These are phyloP conservation scores for Trinectes maculatus DNA, from an alignment of 2,113 vertebrate genomes.

Conservation along the genomic window DNA sequence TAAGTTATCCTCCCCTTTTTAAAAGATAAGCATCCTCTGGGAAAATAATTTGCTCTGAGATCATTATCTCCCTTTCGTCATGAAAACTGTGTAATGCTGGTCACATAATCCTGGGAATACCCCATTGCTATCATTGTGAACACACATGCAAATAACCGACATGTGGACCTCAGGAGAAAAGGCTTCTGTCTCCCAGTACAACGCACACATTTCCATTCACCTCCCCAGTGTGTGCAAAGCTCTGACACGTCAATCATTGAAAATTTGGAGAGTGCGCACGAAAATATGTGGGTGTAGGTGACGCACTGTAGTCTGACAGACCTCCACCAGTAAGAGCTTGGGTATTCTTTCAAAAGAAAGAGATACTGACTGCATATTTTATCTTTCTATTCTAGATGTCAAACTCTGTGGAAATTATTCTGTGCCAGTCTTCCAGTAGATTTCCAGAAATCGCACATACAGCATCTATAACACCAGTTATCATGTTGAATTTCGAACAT, in stretches of 20 bases:
- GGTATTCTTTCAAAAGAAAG: slow-evolving; percentile 35
- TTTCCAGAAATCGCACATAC: background rate
- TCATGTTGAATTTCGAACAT: slow-evolving; percentile 26
- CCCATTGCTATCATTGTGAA: background rate
- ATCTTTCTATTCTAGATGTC: slow-evolving; percentile 33
- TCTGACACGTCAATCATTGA: slow-evolving; percentile 52
- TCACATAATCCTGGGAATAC: slow-evolving; percentile 1
- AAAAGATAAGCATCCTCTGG: background rate
- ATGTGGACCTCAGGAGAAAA: slow-evolving; percentile 11
- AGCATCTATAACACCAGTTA: slow-evolving; percentile 21
- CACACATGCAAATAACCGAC: slow-evolving; percentile 33
- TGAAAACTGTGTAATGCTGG: slow-evolving; percentile 1
- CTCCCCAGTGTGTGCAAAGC: slow-evolving; percentile 35
- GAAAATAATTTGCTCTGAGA: slow-evolving; percentile 5
- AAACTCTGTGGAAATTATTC: slow-evolving; percentile 12
- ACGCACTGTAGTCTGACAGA: slow-evolving; percentile 19
- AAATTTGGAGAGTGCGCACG: slow-evolving; percentile 55
- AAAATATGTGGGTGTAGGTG: slow-evolving; percentile 43
- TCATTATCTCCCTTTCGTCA: background rate
- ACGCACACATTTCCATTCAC: slow-evolving; percentile 23
- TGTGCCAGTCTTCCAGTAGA: slow-evolving; percentile 4
- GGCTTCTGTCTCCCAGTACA: slow-evolving; percentile 9
- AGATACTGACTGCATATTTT: slow-evolving; percentile 40
- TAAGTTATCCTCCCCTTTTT: background rate
- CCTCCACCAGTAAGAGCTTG: slow-evolving; percentile 16